Evolutionary conservation across 2,113 vertebrate species (phyloP).

Genomic region (Alethe diademata): DNA sequence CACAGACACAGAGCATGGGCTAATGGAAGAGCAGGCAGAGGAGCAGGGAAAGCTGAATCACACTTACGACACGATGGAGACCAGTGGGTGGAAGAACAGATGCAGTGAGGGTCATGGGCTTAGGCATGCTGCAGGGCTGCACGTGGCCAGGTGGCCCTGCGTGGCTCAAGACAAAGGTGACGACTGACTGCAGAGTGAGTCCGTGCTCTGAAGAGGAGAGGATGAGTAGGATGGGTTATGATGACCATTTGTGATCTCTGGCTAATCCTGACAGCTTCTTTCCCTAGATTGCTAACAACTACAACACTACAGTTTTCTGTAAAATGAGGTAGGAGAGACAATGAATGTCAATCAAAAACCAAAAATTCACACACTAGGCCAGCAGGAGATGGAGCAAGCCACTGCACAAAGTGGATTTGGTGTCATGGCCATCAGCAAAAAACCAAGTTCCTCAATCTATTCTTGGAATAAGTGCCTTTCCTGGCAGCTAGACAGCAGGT

Average conservation of each 20-base stretch:
- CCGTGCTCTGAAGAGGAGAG: conserved; percentile 4
- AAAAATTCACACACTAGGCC: background rate
- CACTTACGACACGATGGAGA: conserved; percentile 47
- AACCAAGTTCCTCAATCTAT: background rate
- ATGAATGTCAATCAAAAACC: background rate
- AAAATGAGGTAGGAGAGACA: background rate
- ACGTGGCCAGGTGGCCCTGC: background rate
- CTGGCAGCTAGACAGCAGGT: background rate
- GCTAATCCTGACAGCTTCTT: background rate
- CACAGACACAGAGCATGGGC: background rate
- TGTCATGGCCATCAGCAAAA: background rate
- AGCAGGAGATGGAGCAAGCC: background rate
- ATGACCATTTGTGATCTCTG: background rate
- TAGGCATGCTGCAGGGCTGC: conserved; percentile 43
- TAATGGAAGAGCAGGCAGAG: conserved; percentile 13
- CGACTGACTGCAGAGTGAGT: conserved; percentile 29
- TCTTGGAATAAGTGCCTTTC: background rate
- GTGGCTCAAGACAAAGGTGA: conserved; percentile 33
- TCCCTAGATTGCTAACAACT: background rate
- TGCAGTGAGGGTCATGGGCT: conserved; percentile 45
- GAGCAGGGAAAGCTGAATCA: conserved; percentile 35
- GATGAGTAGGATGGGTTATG: conserved; percentile 17
- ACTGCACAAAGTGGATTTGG: background rate
- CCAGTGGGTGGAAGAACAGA: conserved; percentile 50
- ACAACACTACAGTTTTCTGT: background rate